phyloP scores from a whole-genome alignment of 1,140 invertebrate species.

The Tetramorium simillimum region DNA sequence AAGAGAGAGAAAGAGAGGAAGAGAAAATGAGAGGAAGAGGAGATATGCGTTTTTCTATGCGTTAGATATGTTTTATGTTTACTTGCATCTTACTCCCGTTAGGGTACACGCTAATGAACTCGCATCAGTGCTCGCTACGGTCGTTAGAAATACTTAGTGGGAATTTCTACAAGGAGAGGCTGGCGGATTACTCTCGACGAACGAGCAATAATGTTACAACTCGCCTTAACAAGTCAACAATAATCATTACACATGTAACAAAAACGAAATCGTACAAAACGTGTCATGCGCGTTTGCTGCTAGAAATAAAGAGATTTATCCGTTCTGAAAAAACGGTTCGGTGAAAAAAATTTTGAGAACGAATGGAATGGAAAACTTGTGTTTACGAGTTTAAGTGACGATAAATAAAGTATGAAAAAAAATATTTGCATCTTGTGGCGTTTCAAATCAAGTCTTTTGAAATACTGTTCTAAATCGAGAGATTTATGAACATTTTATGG shows the following conservation, averaged over 20 bases:
- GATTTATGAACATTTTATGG: neutral
- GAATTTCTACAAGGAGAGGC: constrained; percentile 40
- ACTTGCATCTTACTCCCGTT: constrained; percentile 54
- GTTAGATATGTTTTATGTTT: constrained; percentile 70
- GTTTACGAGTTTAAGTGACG: neutral
- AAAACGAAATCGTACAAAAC: constrained; percentile 28
- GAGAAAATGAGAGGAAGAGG: neutral
- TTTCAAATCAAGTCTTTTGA: neutral
- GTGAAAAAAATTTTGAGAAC: neutral
- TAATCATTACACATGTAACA: constrained; percentile 26
- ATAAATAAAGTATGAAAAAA: neutral
- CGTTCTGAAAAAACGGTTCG: neutral
- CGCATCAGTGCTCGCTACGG: constrained; percentile 37
- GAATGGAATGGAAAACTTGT: neutral
- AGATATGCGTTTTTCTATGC: constrained; percentile 65
- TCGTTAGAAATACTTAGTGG: constrained; percentile 44
- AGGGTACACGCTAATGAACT: constrained; percentile 57
- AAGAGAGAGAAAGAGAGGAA: constrained; percentile 10
- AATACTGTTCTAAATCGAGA: neutral
- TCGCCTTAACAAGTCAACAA: constrained; percentile 46
- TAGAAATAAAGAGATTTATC: neutral
- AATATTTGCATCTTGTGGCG: neutral
- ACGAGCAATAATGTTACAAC: constrained; percentile 35
- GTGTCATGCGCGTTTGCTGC: neutral
- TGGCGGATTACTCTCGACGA: constrained; percentile 32